Base-by-base conservation (phyloP, 2,888 invertebrate species). In the Phyllotreta cruciferae region DNA sequence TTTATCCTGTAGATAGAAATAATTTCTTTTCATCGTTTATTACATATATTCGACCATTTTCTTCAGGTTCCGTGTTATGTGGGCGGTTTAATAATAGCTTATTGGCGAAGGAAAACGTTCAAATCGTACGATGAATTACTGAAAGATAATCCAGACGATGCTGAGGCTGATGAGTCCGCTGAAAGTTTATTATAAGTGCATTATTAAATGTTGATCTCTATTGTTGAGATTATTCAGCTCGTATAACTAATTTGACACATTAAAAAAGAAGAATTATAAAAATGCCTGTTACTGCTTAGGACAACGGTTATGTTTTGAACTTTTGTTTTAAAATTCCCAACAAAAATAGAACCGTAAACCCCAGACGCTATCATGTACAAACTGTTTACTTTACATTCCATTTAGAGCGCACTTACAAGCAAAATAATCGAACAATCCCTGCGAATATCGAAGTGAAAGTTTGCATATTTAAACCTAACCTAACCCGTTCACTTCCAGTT, bases 41-140 rank as follows among this genome's bases (percentile, higher is more conserved):
- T 45, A n/a, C n/a, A n/a, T n/a, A n/a, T n/a, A n/a, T 24, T 4
- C 24, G 24, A 24, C 24, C 24, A 24, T 24, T 14, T 47, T 37
- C 1, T 37, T 8, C 11, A 64, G 64, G 37, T 64, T 11, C 64
- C 64, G n/a, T 64, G 85, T 71, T 88, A 88, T 71, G 85, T 85
- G 66, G 84, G 82, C 50, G 87, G 87, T 11, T 75, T 87, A 53
- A 75, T 84, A 61, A 79, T 85, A n/a, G 82, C 84, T 13, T 88
- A 82, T 77, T 81, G 77, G 63, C 79, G 82, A 69, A 79, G 80
- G 35, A 71, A 80, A 49, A 80, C 76, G 53, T 84, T 83, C 71
- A 80, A 80, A 71, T 74, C 73, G 13, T 80, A 80, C 64, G 69
- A 77, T 37, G 73, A 76, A 60, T 54, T 77, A 13, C 71, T 71